phyloP scores from a whole-genome alignment of 2,797 vertebrate species.

The Pipistrellus kuhlii region DNA sequence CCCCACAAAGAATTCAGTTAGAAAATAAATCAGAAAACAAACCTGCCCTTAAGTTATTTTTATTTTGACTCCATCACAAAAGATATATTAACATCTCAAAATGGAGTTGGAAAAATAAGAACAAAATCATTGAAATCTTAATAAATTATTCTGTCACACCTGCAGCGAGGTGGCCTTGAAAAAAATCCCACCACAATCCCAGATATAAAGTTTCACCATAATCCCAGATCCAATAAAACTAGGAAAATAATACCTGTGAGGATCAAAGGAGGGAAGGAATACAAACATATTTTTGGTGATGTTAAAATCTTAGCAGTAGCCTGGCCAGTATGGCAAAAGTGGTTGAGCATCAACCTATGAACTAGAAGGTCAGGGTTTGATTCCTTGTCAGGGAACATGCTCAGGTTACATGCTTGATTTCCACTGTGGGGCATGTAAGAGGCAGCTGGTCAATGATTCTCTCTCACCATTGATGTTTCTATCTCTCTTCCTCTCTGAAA shows the following conservation, averaged over 20 bases:
- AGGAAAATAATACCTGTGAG: background rate
- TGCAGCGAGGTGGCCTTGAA: background rate
- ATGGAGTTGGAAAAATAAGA: background rate
- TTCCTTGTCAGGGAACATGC: too few species aligned
- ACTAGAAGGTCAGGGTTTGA: too few species aligned
- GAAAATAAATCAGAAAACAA: slow-evolving; percentile 24
- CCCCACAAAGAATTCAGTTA: background rate
- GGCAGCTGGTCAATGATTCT: too few species aligned
- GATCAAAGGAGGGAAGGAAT: background rate
- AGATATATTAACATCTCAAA: background rate
- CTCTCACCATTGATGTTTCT: too few species aligned
- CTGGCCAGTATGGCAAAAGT: too few species aligned
- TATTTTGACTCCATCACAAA: slow-evolving; percentile 9
- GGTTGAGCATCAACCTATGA: too few species aligned
- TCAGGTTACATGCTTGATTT: too few species aligned
- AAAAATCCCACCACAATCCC: background rate
- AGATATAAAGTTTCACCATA: background rate
- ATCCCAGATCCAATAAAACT: background rate
- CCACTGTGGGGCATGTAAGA: too few species aligned
- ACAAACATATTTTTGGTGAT: background rate
- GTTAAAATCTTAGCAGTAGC: background rate
- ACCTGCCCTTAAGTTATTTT: background rate
- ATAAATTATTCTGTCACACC: background rate
- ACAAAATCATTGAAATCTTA: slow-evolving; percentile 25
- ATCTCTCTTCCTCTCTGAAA: too few species aligned